phyloP scores from a whole-genome alignment of 1,140 invertebrate species.

The Dendrolimus kikuchii region DNA sequence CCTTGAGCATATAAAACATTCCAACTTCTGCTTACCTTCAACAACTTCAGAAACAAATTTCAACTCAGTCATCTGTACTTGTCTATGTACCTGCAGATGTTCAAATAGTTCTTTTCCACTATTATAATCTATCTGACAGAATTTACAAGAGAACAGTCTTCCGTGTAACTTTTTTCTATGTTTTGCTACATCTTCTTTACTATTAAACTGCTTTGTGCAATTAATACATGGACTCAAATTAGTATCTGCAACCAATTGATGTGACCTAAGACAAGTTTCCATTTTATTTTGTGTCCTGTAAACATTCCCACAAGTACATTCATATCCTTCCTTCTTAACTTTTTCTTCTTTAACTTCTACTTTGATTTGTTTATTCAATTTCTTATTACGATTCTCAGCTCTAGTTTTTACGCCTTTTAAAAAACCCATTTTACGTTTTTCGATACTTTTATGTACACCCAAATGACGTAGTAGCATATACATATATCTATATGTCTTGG shows the following conservation, averaged over 20 bases:
- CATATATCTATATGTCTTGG: slow-evolving; percentile 29
- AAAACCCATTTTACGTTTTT: slow-evolving; percentile 36
- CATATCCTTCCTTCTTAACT: slow-evolving; percentile 45
- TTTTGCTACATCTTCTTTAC: slow-evolving; percentile 40
- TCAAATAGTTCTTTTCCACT: slow-evolving; percentile 56
- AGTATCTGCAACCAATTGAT: slow-evolving; percentile 31
- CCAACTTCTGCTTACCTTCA: slow-evolving; percentile 48
- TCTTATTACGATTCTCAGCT: slow-evolving; percentile 31
- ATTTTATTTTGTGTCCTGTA: slow-evolving; percentile 47
- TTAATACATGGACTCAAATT: slow-evolving; percentile 35
- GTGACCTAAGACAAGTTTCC: slow-evolving; percentile 53
- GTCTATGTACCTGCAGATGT: slow-evolving; percentile 56
- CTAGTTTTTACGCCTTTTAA: slow-evolving; percentile 38
- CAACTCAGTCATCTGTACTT: slow-evolving; percentile 59
- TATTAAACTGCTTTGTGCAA: slow-evolving; percentile 49
- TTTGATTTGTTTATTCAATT: slow-evolving; percentile 14
- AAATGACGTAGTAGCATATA: slow-evolving; percentile 30
- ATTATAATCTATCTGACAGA: slow-evolving; percentile 56
- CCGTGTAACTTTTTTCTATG: slow-evolving; percentile 46
- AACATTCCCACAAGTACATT: slow-evolving; percentile 50
- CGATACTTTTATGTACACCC: slow-evolving; percentile 39
- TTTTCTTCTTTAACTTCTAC: slow-evolving; percentile 13
- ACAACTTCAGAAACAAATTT: slow-evolving; percentile 60
- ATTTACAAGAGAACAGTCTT: slow-evolving; percentile 60
- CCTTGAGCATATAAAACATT: slow-evolving; percentile 56